A percentile compares a stretch with the other conserved stretches of the same genome.
phyloP scores from a whole-genome alignment of 2,797 vertebrate genomes.

The Columba guinea region DNA sequence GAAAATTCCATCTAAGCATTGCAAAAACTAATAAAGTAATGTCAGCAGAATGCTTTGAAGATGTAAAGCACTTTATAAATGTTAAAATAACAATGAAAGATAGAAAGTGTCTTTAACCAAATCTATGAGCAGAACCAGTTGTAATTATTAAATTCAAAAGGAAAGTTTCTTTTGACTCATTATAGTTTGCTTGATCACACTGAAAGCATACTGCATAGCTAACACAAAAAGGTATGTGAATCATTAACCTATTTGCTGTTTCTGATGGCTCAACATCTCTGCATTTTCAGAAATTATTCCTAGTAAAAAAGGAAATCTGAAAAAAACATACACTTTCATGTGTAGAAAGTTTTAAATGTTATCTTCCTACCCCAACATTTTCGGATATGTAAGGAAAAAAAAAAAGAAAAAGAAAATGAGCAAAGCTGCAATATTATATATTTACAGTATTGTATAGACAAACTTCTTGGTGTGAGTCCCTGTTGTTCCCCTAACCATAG shows the following conservation, averaged over 20 bases:
- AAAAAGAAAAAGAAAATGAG: neutral
- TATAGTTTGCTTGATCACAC: neutral
- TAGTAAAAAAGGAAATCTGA: neutral
- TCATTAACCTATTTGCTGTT: neutral
- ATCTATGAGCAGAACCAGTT: neutral
- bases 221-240: neutral
- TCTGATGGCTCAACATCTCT: neutral
- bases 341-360: neutral
- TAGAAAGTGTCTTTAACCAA: neutral
- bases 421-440: neutral
- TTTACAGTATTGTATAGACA: neutral
- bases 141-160: neutral
- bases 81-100: neutral
- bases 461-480: neutral
- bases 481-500: neutral
- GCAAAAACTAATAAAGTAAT: neutral
- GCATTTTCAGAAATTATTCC: neutral
- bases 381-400: neutral
- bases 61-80: neutral
- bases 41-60: neutral
- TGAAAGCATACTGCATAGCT: neutral
- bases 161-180: neutral
- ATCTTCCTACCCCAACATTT: neutral
- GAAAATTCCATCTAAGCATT: neutral
- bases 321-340: neutral